Percentiles rank a stretch among this genome's conserved stretches.
phyloP scores from a whole-genome alignment of 2,113 vertebrate species.

The Scatophagus argus region DNA sequence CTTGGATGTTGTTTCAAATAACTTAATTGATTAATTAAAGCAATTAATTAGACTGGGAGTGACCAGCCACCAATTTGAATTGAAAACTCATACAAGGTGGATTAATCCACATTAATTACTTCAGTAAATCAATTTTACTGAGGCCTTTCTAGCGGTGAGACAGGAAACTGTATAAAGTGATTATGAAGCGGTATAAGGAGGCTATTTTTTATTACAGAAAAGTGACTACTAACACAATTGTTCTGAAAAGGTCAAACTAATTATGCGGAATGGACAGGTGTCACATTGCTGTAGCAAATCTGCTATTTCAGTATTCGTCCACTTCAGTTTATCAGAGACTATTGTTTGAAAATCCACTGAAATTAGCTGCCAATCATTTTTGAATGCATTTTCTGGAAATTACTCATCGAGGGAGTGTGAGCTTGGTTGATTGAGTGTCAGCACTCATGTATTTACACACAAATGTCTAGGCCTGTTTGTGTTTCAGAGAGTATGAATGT shows the following conservation, averaged over 20 bases:
- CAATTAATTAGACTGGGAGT: slow-evolving; percentile 68
- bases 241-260: slow-evolving; percentile 81
- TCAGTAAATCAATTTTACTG: slow-evolving; percentile 73
- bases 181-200: slow-evolving; percentile 67
- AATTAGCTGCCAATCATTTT: slow-evolving; percentile 77
- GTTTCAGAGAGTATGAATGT: slow-evolving; percentile 24
- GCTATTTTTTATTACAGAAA: slow-evolving; percentile 73
- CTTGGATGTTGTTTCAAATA: slow-evolving; percentile 43
- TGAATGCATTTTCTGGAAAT: slow-evolving; percentile 50
- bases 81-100: slow-evolving; percentile 64
- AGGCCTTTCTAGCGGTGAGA: slow-evolving; percentile 46
- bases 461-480: slow-evolving; percentile 29
- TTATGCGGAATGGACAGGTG: slow-evolving; percentile 80
- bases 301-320: slow-evolving; percentile 59
- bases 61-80: slow-evolving; percentile 56
- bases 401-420: slow-evolving; percentile 5
- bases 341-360: slow-evolving; percentile 63
- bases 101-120: slow-evolving; percentile 77
- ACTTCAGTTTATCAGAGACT: slow-evolving; percentile 31
- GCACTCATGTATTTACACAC: slow-evolving; percentile 37
- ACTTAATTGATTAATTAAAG: slow-evolving; percentile 68
- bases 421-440: slow-evolving; percentile 22
- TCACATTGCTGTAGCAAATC: slow-evolving; percentile 59
- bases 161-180: slow-evolving; percentile 73
- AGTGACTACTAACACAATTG: slow-evolving; percentile 67